Percentiles rank a stretch among this genome's conserved stretches.
phyloP scores from a whole-genome alignment of 2,113 vertebrate genomes.

The Nanorana parkeri region DNA sequence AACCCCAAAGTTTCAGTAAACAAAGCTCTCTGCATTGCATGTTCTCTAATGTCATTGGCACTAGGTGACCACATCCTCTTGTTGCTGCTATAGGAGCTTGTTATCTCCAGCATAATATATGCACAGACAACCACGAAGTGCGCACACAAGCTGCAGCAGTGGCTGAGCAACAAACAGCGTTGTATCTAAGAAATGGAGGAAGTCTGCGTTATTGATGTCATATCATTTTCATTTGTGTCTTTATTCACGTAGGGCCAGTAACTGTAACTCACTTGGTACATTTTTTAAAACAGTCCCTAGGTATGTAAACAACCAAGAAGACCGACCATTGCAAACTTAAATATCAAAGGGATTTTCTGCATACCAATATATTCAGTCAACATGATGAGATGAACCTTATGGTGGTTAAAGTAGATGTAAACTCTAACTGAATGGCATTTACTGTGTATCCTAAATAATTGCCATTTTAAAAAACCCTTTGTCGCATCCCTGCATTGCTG shows the following conservation, averaged over 20 bases:
- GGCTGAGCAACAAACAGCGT: constrained; percentile 7
- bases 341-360: too few species aligned
- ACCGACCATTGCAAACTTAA: too few species aligned
- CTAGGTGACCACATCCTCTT: constrained; percentile 40
- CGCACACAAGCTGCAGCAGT: neutral
- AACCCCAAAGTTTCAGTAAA: constrained; percentile 25
- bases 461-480: too few species aligned
- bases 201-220: neutral
- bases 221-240: neutral
- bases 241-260: neutral
- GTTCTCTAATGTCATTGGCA: neutral
- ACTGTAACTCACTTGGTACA: too few species aligned
- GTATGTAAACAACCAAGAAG: too few species aligned
- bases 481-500: too few species aligned
- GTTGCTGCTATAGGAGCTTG: neutral
- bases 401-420: too few species aligned
- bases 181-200: constrained; percentile 3
- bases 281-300: too few species aligned
- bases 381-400: too few species aligned
- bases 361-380: too few species aligned
- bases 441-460: too few species aligned
- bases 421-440: too few species aligned
- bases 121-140: constrained; percentile 29
- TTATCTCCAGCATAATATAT: neutral
- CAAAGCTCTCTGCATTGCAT: constrained; percentile 6